Evolutionary conservation across 2,888 invertebrate species (phyloP), one percentile per base, ranked within the genome.

Genomic region (Druceiella hillmani): DNA sequence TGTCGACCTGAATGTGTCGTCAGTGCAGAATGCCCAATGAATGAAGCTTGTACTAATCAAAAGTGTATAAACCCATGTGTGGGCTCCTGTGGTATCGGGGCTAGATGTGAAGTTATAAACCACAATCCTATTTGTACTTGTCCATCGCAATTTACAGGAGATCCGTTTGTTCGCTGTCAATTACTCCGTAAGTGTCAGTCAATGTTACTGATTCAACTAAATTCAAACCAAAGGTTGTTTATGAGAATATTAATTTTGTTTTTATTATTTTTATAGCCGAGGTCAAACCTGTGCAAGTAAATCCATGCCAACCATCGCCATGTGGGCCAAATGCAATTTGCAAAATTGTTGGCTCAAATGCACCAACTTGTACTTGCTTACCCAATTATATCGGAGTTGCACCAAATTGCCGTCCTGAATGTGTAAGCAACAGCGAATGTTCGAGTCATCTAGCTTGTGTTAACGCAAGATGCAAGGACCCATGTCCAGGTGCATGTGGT

Each of bases 51-150:
- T 54, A 72, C 83, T 6, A 74, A 78, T 55, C 79, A 80, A 59
- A 84, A 83, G 57, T 87, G 87, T 56, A 62, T 75, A 37, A 83
- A 87, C 60, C 87, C 87, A 16, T 88, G 87, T 53, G 83, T 83
- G 9, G 86, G 86, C 41, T 80, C 83, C 16, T 89, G 89, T 55
- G 89, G 88, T 13, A 63, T 79, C 22, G 75, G 76, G 49, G 84
- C 88, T 4, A 56, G 74, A 37, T 89, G 89, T 53, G 75, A 79
- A 58, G 83, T 87, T 4, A 76, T 83, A 39, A 81, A 83, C 53
- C 87, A 87, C 56, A 68, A 77, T 57, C 84, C 87, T 11, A 76
- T 77, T 43, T 87, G 87, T 54, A 69, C 70, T 39, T 87, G 87
- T 54, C 68, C 75, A 44, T 61, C 72, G 13, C 78, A 81, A 26